phyloP scores from a whole-genome alignment of 2,888 invertebrate genomes.

The Trissolcus brochymenae region DNA sequence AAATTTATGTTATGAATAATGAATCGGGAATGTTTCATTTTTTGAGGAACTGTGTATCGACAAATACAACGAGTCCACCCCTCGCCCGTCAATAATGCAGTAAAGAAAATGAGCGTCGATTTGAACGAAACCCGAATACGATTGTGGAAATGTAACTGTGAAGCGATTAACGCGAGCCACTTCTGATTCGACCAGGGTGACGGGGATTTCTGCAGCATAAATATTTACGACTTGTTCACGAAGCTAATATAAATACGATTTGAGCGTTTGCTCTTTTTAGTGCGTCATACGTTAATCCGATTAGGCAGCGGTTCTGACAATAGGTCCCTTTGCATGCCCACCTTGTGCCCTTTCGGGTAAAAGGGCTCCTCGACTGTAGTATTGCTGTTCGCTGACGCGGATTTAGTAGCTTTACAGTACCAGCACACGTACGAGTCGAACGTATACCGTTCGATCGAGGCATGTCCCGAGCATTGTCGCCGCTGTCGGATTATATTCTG shows the following conservation, averaged over 20 bases:
- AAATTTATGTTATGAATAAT: too few species aligned
- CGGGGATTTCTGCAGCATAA: slow-evolving; percentile 69
- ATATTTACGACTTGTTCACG: slow-evolving; percentile 77
- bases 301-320: slow-evolving; percentile 65
- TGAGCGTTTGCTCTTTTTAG: slow-evolving; percentile 77
- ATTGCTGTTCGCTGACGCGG: slow-evolving; percentile 73
- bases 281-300: slow-evolving; percentile 73
- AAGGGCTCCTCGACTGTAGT: slow-evolving; percentile 55
- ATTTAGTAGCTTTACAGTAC: slow-evolving; percentile 73
- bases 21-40: too few species aligned
- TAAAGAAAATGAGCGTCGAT: slow-evolving; percentile 42
- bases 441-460: slow-evolving; percentile 56
- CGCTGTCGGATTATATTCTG: slow-evolving; percentile 67
- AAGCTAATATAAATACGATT: slow-evolving; percentile 77
- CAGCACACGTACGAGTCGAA: slow-evolving; percentile 68
- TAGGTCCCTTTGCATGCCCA: slow-evolving; percentile 38
- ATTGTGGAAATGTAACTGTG: slow-evolving; percentile 71
- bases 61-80: not conserved
- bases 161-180: slow-evolving; percentile 73
- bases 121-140: slow-evolving; percentile 58
- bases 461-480: slow-evolving; percentile 67
- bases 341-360: slow-evolving; percentile 53
- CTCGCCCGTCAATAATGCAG: slow-evolving; percentile 21
- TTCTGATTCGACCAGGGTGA: slow-evolving; percentile 59
- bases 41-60: too few species aligned